Conservation (phyloP, 1,140 invertebrate genomes). For the Antheraea pernyi region DNA sequence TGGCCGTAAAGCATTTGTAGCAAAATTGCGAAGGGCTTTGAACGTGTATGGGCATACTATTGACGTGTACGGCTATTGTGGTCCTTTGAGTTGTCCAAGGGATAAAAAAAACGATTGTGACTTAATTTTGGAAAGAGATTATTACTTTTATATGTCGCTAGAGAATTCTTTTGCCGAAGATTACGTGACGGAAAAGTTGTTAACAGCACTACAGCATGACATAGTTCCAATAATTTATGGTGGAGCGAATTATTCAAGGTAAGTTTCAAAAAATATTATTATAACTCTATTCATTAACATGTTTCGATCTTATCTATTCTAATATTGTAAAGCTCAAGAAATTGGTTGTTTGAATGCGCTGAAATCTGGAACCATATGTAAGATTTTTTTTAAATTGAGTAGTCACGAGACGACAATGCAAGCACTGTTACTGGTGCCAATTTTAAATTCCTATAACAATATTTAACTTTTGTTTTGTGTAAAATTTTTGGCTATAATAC, state of each 20-base stretch:
- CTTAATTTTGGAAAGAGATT: conserved; percentile 69
- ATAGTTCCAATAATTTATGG: conserved; percentile 79
- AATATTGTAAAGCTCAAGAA: too few species aligned
- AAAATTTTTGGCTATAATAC: too few species aligned
- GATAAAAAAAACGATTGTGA: conserved; percentile 58
- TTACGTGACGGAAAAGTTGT: conserved; percentile 85
- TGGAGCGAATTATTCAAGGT: conserved; percentile 64
- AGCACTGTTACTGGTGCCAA: too few species aligned
- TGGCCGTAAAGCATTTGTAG: conserved; percentile 80
- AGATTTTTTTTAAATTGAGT: too few species aligned
- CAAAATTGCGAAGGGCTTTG: conserved; percentile 80
- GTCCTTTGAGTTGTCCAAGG: conserved; percentile 54
- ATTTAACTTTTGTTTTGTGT: too few species aligned
- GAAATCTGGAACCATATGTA: too few species aligned
- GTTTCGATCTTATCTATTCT: too few species aligned
- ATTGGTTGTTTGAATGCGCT: too few species aligned
- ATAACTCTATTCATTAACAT: too few species aligned
- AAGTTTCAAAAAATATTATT: conserved; percentile 7
- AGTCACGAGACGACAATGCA: too few species aligned
- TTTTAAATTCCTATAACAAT: too few species aligned
- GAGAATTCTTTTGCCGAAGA: conserved; percentile 83
- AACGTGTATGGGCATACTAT: conserved; percentile 61
- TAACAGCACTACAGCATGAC: conserved; percentile 70
- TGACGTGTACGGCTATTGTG: conserved; percentile 86
- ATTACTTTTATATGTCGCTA: conserved; percentile 86